Conservation (phyloP, 2,888 invertebrate species). For the Agrotis puta region DNA sequence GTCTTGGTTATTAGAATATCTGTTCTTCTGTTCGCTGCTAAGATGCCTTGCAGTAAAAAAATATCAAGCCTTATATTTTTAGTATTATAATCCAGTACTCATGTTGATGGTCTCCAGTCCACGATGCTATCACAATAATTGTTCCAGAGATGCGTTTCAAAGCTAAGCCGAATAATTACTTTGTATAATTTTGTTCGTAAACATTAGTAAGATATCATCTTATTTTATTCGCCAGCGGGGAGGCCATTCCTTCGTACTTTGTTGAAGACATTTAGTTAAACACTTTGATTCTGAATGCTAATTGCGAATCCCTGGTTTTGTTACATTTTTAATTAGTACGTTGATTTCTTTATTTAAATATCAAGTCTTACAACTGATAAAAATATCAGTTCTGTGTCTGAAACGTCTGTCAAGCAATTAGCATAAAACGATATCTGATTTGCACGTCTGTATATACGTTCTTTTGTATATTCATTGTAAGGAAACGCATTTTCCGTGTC, state of each 20-base stretch:
- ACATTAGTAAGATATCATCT: constrained; percentile 78
- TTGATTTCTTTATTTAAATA: constrained; percentile 58
- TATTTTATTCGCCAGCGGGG: constrained; percentile 68
- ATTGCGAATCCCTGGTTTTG: constrained; percentile 65
- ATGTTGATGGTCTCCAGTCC: not conserved
- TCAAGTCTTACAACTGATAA: constrained; percentile 25
- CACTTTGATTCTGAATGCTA: constrained; percentile 63
- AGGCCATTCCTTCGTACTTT: constrained; percentile 72
- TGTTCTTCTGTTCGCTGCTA: not conserved
- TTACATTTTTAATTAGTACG: constrained; percentile 75
- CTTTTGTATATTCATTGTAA: constrained; percentile 19
- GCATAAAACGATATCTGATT: constrained; percentile 33
- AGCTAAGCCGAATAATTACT: constrained; percentile 66
- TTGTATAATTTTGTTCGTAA: constrained; percentile 75
- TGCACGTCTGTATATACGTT: constrained; percentile 12
- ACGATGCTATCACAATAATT: constrained; percentile 35
- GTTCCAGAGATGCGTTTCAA: constrained; percentile 50
- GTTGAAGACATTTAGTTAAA: constrained; percentile 72
- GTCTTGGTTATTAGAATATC: not conserved
- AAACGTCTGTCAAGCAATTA: constrained; percentile 41
- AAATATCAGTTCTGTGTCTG: constrained; percentile 11
- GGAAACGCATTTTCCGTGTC: constrained; percentile 26
- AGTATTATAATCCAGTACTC: not conserved
- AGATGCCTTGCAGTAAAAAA: not conserved
- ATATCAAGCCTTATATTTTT: not conserved